These are phyloP conservation scores for Xiphorhynchus erythropygius DNA, from an alignment of 2,797 vertebrate species.

Conservation along the genomic window DNA sequence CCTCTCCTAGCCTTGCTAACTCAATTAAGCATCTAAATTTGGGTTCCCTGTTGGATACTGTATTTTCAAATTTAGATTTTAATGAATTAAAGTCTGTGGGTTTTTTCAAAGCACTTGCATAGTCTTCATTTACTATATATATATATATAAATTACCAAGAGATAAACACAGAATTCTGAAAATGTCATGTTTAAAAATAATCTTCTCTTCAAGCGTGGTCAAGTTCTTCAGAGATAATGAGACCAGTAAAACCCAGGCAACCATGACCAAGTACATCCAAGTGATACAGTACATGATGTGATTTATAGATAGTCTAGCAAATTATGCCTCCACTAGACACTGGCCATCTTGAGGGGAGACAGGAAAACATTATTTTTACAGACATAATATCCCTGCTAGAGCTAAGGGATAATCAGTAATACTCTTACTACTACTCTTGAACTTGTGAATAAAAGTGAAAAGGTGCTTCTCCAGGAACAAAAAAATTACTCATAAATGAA, in stretches of 20 bases:
- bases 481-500: not conserved
- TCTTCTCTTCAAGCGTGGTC: not conserved
- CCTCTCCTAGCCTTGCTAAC: not conserved
- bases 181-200: slow-evolving; percentile 33
- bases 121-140: slow-evolving; percentile 25
- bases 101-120: not conserved
- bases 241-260: slow-evolving; percentile 33
- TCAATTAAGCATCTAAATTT: slow-evolving; percentile 42
- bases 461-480: not conserved
- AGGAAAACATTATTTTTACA: not conserved
- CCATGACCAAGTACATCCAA: slow-evolving; percentile 20
- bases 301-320: slow-evolving; percentile 5
- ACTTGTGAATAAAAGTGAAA: not conserved
- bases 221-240: slow-evolving; percentile 14
- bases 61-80: slow-evolving; percentile 33
- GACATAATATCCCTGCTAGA: not conserved
- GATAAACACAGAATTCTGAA: slow-evolving; percentile 28
- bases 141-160: not conserved
- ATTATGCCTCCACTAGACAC: not conserved
- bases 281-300: not conserved
- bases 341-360: not conserved
- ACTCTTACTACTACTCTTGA: not conserved
- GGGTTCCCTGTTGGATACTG: not conserved
- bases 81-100: slow-evolving; percentile 27
- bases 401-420: not conserved